Base-by-base conservation (phyloP, 2,797 vertebrate genomes). In the Diceros bicornis region DNA sequence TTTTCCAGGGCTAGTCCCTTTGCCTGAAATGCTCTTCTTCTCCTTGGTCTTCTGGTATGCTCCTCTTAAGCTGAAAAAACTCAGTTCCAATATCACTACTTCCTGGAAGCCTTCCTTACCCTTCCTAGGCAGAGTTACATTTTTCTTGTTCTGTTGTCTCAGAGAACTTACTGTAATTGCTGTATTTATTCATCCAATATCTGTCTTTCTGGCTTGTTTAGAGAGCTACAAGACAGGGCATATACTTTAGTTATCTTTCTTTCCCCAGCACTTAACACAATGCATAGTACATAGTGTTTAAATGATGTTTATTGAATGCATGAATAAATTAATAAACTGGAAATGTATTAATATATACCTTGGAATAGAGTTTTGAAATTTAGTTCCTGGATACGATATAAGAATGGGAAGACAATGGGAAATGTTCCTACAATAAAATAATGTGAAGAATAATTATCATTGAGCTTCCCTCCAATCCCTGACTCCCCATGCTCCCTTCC, bases 181-280 rank as follows among this genome's bases (percentile, higher is more conserved):
- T 91, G 0, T 89, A 68, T 85, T 86, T 91, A 20, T 66, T 85
- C 7, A 41, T 83, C n/a, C 69, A 78, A 62, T 78, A 79, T 69
- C 68, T 89, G 23, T 69, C 32, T 94, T 29, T 91, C 17, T n/a
- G 71, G 55, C 74, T 84, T 75, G 20, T 85, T 91, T 93, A 78
- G 91, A 27, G 47, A 34, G 13, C 27, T 85, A 68, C 66, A 77
- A 96, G 47, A 13, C 41, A 87, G 82, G 69, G 47, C 71, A 78
- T 79, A 34, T 59, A 32, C 47, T 97, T 92, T 82, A n/a, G 32
- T 50, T 78, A 21, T 81, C 62, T 96, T 89, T 95, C 61, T 93
- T 94, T 94, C 25, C 16, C 47, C 27, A 47, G 61, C 18, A 82
- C 50, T 81, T 95, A 92, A 74, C 32, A 85, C 55, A 92, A 69